Conservation (phyloP, 1,140 invertebrate species). For the Lerema accius region DNA sequence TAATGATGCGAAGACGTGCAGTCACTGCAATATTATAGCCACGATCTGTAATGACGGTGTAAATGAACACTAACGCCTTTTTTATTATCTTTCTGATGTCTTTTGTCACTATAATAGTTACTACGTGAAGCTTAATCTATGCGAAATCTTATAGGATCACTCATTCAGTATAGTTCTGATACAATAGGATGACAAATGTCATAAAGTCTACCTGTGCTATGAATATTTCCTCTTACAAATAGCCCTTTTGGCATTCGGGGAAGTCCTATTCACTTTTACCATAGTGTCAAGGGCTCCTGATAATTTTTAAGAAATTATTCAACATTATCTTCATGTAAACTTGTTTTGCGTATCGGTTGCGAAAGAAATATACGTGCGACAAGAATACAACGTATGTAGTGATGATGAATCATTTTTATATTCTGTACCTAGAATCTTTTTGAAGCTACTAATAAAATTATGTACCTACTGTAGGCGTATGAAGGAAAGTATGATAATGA, state of each 20-base stretch:
- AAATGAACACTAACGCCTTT: conserved; percentile 4
- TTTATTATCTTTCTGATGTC: not conserved
- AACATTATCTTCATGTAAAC: conserved; percentile 16
- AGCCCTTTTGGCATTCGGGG: not conserved
- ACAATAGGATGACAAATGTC: too few species aligned
- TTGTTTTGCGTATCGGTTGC: conserved; percentile 12
- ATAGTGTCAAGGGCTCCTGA: conserved; percentile 11
- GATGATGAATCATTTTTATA: too few species aligned
- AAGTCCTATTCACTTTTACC: not conserved
- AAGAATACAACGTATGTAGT: not conserved
- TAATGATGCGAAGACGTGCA: conserved; percentile 14
- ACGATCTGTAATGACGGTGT: not conserved
- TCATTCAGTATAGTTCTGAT: too few species aligned
- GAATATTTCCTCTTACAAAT: not conserved
- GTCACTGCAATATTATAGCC: conserved; percentile 1
- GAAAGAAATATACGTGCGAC: too few species aligned
- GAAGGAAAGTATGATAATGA: too few species aligned
- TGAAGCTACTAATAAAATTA: too few species aligned
- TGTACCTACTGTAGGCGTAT: too few species aligned
- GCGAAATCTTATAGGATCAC: too few species aligned
- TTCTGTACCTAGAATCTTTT: too few species aligned
- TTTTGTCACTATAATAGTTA: too few species aligned
- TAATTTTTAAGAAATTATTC: conserved; percentile 6
- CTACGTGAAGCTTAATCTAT: too few species aligned
- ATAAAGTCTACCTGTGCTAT: too few species aligned